These are phyloP conservation scores for Gandaritis pyraliata DNA, from an alignment of 2,888 invertebrate species.

Conservation along the genomic window DNA sequence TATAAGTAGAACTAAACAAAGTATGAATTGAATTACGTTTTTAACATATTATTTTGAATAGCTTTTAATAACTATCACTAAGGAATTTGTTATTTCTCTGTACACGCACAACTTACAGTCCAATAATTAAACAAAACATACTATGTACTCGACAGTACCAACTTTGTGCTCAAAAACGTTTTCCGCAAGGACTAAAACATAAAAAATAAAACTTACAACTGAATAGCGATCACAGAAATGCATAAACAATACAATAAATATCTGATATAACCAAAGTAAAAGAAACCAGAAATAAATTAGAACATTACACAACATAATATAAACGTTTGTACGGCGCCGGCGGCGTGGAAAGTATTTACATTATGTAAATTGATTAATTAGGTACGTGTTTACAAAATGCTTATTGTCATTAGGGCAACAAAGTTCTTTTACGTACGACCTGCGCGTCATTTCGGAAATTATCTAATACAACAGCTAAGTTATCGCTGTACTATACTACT, in stretches of 20 bases:
- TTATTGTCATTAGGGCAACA: slow-evolving; percentile 73
- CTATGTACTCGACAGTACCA: slow-evolving; percentile 38
- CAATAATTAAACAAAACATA: slow-evolving; percentile 29
- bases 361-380: slow-evolving; percentile 55
- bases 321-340: slow-evolving; percentile 60
- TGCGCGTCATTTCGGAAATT: slow-evolving; percentile 32
- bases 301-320: slow-evolving; percentile 46
- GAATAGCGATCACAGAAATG: slow-evolving; percentile 80
- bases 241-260: slow-evolving; percentile 70
- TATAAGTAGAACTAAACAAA: slow-evolving; percentile 4
- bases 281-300: slow-evolving; percentile 61
- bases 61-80: not conserved
- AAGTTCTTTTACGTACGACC: slow-evolving; percentile 25
- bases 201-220: slow-evolving; percentile 66
- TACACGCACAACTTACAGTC: slow-evolving; percentile 27
- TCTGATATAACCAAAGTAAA: slow-evolving; percentile 58
- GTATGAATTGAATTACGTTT: not conserved
- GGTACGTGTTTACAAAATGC: slow-evolving; percentile 61
- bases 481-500: slow-evolving; percentile 30
- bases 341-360: slow-evolving; percentile 60
- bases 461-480: slow-evolving; percentile 45
- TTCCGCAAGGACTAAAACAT: slow-evolving; percentile 56
- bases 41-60: slow-evolving; percentile 10
- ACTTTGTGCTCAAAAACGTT: slow-evolving; percentile 64
- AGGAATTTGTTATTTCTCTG: slow-evolving; percentile 21